Evolutionary conservation across 2,113 vertebrate genomes (phyloP).

Genomic region (Eublepharis macularius): DNA sequence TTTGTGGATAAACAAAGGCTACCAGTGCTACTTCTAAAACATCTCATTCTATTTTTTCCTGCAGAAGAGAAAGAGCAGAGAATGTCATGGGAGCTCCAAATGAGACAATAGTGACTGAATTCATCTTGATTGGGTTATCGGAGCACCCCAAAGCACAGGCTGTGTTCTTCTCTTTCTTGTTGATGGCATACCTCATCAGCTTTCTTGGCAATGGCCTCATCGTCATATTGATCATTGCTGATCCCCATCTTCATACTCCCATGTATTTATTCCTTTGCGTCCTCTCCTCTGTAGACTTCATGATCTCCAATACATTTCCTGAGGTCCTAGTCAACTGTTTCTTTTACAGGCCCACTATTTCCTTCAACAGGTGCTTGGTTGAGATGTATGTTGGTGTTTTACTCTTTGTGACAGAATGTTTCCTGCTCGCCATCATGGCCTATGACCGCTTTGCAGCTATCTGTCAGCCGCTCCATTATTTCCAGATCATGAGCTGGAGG

Average conservation of each 20-base stretch:
- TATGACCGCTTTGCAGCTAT: slow-evolving; percentile 58
- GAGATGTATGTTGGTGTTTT: slow-evolving; percentile 62
- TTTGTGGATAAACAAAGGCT: no score
- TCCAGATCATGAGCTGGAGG: slow-evolving; percentile 46
- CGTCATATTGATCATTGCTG: no score
- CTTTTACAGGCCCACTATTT: slow-evolving; percentile 43
- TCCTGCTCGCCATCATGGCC: slow-evolving; percentile 61
- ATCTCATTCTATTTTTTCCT: background rate
- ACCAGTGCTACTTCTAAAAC: no score
- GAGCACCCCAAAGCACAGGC: slow-evolving; percentile 40
- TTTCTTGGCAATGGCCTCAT: no score
- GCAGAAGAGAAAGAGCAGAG: background rate
- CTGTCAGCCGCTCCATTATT: slow-evolving; percentile 58
- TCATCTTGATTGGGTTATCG: slow-evolving; percentile 50
- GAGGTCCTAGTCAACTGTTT: no score
- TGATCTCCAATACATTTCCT: no score
- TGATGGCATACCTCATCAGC: slow-evolving; percentile 51
- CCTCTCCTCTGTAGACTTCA: no score
- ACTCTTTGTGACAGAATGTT: slow-evolving; percentile 44
- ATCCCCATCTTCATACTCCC: no score
- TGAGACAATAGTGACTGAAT: slow-evolving; percentile 7
- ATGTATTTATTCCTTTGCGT: no score
- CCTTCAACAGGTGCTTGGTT: slow-evolving; percentile 46
- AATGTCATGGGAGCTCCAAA: slow-evolving; percentile 39
- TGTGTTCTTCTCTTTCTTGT: slow-evolving; percentile 44